phyloP scores from a whole-genome alignment of 2,113 vertebrate genomes.

The Dunckerocampus dactyliophorus region DNA sequence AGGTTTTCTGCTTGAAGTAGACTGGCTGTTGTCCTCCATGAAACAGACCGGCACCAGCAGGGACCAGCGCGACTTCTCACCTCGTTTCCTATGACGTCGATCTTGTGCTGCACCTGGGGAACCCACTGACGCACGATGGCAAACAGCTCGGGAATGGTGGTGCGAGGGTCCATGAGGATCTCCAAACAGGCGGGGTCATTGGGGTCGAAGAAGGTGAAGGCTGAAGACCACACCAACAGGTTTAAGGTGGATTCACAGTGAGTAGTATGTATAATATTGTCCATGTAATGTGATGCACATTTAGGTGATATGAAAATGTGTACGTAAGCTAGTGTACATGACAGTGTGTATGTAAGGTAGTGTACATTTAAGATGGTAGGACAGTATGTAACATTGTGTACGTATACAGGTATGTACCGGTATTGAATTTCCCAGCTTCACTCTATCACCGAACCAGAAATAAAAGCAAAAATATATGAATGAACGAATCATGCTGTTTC shows the following conservation, averaged over 20 bases:
- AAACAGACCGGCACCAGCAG: too few species aligned
- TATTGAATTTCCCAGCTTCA: too few species aligned
- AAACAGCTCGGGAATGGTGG: conserved; percentile 84
- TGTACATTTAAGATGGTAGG: background rate
- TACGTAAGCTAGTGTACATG: background rate
- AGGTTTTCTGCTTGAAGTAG: too few species aligned
- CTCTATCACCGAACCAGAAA: too few species aligned
- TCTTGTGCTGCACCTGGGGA: conserved; percentile 91
- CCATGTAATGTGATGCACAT: background rate
- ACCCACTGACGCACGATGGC: conserved; percentile 92
- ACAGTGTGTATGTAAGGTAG: conserved; percentile 1
- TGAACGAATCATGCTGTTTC: too few species aligned
- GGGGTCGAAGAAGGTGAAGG: conserved; percentile 92
- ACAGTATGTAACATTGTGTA: background rate
- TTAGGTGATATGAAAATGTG: background rate
- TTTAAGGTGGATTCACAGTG: background rate
- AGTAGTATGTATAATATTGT: too few species aligned
- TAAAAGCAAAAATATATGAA: too few species aligned
- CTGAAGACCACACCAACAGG: conserved; percentile 44
- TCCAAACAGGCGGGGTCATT: conserved; percentile 87
- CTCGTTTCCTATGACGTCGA: conserved; percentile 87
- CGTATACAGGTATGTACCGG: too few species aligned
- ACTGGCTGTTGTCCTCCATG: too few species aligned
- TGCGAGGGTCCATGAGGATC: conserved; percentile 82
- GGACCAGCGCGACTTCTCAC: conserved; percentile 48